A percentile compares a stretch with the other conserved stretches of the same genome.
Conservation (phyloP, 2,797 vertebrate genomes). For the Cyprinodon diabolis region DNA sequence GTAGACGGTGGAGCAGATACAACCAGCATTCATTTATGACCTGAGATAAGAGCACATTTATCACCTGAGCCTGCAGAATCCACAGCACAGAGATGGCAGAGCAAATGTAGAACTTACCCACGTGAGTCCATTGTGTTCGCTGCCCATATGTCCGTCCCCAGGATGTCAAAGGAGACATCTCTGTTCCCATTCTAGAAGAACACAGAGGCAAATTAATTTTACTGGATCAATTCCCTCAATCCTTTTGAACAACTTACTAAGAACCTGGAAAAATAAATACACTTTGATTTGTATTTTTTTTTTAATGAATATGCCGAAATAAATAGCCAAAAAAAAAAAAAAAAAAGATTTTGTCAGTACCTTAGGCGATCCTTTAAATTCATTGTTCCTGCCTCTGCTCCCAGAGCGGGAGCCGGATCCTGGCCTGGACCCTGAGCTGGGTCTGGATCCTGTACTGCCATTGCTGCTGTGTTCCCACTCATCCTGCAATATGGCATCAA, state of each 20-base stretch:
- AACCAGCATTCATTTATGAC: neutral
- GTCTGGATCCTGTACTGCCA: constrained; percentile 83
- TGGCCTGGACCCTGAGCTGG: constrained; percentile 81
- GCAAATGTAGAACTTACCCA: constrained; percentile 79
- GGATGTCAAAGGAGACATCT: constrained; percentile 89
- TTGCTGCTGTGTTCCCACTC: constrained; percentile 90
- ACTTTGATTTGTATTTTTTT: neutral
- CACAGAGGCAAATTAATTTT: constrained; percentile 14
- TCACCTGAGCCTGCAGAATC: constrained; percentile 25
- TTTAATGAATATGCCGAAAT: neutral
- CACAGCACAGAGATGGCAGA: constrained; percentile 7
- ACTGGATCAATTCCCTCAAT: neutral
- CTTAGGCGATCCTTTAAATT: constrained; percentile 81
- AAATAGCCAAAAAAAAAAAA: neutral
- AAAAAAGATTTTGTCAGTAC: constrained; percentile 51
- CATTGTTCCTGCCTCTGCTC: constrained; percentile 82
- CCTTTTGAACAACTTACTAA: neutral
- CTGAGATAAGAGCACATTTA: constrained; percentile 10
- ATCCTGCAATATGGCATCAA: constrained; percentile 68
- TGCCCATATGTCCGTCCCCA: constrained; percentile 98
- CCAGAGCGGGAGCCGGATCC: constrained; percentile 85
- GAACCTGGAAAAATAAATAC: neutral
- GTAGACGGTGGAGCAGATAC: neutral
- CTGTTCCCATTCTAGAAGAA: constrained; percentile 90
- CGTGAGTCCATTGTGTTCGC: constrained; percentile 94